Evolutionary conservation across 2,113 vertebrate species (phyloP).

Genomic region (Pteropus alecto): DNA sequence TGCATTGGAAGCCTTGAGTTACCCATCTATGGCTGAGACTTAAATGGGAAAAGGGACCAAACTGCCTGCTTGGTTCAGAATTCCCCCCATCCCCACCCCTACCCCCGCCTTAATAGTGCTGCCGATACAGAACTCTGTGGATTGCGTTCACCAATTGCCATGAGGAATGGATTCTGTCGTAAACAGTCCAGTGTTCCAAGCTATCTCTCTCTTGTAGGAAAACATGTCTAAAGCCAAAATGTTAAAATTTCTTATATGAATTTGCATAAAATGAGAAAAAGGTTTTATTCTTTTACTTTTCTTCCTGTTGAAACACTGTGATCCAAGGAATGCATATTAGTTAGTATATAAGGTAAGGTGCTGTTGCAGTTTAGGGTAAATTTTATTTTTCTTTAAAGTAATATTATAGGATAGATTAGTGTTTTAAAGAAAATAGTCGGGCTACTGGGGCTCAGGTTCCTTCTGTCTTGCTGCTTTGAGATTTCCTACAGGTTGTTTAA

Average conservation of each 20-base stretch:
- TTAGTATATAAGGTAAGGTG: neutral
- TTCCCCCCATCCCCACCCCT: neutral
- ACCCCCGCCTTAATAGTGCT: neutral
- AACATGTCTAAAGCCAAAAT: neutral
- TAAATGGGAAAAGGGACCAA: neutral
- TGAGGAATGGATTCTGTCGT: neutral
- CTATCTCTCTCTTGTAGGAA: neutral
- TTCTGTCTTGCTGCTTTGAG: neutral
- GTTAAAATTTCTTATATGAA: neutral
- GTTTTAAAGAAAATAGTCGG: neutral
- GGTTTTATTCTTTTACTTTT: neutral
- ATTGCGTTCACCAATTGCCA: neutral
- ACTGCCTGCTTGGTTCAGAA: neutral
- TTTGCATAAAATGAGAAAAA: neutral
- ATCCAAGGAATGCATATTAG: neutral
- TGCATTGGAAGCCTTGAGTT: neutral
- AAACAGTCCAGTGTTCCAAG: neutral
- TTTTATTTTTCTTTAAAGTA: neutral
- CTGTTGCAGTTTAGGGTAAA: neutral
- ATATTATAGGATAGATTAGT: neutral
- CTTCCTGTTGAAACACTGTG: neutral
- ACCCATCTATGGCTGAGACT: neutral
- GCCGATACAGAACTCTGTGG: neutral
- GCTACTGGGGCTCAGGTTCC: neutral
- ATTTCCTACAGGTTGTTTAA: neutral